Evolutionary conservation across 2,888 invertebrate genomes (phyloP).

Genomic region (Bugulina stolonifera): DNA sequence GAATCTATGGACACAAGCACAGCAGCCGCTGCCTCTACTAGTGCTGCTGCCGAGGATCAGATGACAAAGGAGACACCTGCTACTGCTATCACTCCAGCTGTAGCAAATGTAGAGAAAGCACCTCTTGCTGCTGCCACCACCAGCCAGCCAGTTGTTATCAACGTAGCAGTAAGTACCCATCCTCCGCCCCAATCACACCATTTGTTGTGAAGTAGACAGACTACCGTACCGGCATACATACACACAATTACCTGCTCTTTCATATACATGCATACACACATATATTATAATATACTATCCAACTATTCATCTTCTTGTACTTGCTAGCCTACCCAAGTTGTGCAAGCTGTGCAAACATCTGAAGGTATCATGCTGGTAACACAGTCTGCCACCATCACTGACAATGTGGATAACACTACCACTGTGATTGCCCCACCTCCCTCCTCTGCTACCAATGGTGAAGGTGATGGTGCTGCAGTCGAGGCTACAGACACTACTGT

Average conservation of each 20-base stretch:
- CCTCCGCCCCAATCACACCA: too few species aligned
- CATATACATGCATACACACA: too few species aligned
- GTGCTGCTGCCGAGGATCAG: too few species aligned
- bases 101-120: background rate
- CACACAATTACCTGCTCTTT: too few species aligned
- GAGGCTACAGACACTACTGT: background rate
- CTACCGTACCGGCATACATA: too few species aligned
- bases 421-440: background rate
- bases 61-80: background rate
- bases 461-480: background rate
- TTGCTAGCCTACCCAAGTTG: background rate
- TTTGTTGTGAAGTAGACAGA: too few species aligned
- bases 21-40: background rate
- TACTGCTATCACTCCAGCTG: background rate
- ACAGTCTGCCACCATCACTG: background rate
- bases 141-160: conserved; percentile 22
- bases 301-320: too few species aligned
- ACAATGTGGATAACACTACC: background rate
- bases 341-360: conserved; percentile 8
- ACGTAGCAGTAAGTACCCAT: conserved; percentile 15
- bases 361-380: conserved; percentile 19
- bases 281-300: too few species aligned
- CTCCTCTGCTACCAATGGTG: background rate
- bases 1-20: background rate
- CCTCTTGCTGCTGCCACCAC: background rate